Percentiles rank a stretch among this genome's conserved stretches.
Conservation (phyloP, 2,888 invertebrate genomes). For the Acrobasis repandana region DNA sequence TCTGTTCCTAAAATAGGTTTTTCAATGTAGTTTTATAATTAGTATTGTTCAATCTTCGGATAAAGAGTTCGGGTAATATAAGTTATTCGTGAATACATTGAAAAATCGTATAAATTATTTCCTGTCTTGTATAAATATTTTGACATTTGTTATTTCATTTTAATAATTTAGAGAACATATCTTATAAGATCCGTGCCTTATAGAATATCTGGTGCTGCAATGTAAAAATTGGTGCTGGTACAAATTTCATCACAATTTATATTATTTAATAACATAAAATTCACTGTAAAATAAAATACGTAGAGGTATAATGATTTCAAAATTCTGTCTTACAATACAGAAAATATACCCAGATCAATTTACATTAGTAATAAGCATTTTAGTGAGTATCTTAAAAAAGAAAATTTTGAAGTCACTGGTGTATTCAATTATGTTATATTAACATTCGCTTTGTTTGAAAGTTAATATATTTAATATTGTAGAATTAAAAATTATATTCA, state of each 20-base stretch:
- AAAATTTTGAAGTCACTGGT: not conserved
- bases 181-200: conserved; percentile 4
- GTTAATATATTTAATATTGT: not conserved
- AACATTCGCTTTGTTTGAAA: not conserved
- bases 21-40: not conserved
- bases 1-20: not conserved
- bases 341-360: too few relatives aligned
- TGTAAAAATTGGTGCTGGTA: not conserved
- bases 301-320: not conserved
- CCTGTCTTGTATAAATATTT: not conserved
- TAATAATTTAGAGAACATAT: not conserved
- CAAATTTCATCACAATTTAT: conserved; percentile 7
- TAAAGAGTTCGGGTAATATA: not conserved
- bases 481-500: not conserved
- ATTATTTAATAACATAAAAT: not conserved
- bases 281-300: not conserved
- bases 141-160: conserved; percentile 5
- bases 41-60: not conserved
- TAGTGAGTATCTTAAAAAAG: not conserved
- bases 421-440: not conserved
- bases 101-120: not conserved
- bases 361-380: not conserved
- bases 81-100: not conserved
- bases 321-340: not conserved
- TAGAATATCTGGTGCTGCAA: conserved; percentile 3